Conservation (phyloP, 2,888 invertebrate species). For the Cerastis leucographa region DNA sequence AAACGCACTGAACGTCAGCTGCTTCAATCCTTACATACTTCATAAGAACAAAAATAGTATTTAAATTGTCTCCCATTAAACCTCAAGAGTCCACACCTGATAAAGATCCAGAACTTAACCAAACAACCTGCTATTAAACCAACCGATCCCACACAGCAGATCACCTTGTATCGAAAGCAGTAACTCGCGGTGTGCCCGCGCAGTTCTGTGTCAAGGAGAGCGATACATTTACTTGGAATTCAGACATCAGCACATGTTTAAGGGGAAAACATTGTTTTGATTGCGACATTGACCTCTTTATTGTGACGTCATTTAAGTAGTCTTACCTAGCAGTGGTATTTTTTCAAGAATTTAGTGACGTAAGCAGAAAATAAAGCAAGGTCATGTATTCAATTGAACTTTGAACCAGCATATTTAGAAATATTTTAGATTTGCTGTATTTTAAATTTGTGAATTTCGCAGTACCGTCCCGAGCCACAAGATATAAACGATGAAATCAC, state of each 20-base stretch:
- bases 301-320: constrained; percentile 38
- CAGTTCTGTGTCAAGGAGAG: constrained; percentile 68
- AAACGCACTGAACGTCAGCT: no score
- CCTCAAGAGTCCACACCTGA: not conserved
- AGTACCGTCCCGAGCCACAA: no score
- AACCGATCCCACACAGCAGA: constrained; percentile 47
- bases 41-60: no score
- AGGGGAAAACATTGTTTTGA: constrained; percentile 66
- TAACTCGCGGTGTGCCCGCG: constrained; percentile 54
- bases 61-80: no score
- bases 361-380: not conserved
- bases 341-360: constrained; percentile 2
- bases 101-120: constrained; percentile 22
- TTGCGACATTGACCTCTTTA: constrained; percentile 64
- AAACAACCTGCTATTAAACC: constrained; percentile 26
- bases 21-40: no score
- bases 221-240: constrained; percentile 67
- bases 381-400: not conserved
- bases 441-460: no score
- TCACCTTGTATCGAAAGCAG: constrained; percentile 68
- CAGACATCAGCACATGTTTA: constrained; percentile 63
- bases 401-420: not conserved
- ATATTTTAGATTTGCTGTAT: not conserved
- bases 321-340: not conserved
- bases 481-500: no score